These are phyloP conservation scores for Synergus japonicus DNA, from an alignment of 2,888 invertebrate genomes.

Conservation along the genomic window DNA sequence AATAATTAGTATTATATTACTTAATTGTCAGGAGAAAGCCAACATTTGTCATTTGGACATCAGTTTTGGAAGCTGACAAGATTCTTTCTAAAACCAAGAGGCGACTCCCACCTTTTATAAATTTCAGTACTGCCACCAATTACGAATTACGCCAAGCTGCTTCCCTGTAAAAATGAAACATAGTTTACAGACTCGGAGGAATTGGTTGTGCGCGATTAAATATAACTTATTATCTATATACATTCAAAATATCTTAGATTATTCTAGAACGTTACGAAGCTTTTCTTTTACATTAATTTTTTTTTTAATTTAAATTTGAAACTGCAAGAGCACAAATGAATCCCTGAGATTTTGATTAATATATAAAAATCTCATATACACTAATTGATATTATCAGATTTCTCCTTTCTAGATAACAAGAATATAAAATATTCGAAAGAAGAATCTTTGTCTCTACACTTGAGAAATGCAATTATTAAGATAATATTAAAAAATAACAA, in stretches of 20 bases:
- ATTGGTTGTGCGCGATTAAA: conserved; percentile 44
- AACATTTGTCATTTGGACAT: not conserved
- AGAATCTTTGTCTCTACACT: not conserved
- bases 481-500: not conserved
- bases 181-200: conserved; percentile 68
- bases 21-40: too few relatives aligned
- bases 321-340: not conserved
- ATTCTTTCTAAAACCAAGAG: conserved; percentile 55
- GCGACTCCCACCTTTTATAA: conserved; percentile 69
- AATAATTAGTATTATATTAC: too few relatives aligned
- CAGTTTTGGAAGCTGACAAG: not conserved
- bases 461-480: not conserved
- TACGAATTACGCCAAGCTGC: conserved; percentile 60
- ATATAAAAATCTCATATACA: not conserved
- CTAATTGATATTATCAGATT: not conserved
- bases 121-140: conserved; percentile 59
- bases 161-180: conserved; percentile 71
- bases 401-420: not conserved
- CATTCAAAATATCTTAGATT: not conserved
- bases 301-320: too few relatives aligned
- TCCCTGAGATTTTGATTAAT: not conserved
- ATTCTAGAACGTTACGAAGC: not conserved
- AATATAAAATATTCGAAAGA: not conserved
- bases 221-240: not conserved
- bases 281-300: not conserved